Percentiles rank a stretch among this genome's conserved stretches.
These are phyloP conservation scores for Parnassius glacialis DNA, from an alignment of 2,888 invertebrate species.

Conservation along the genomic window DNA sequence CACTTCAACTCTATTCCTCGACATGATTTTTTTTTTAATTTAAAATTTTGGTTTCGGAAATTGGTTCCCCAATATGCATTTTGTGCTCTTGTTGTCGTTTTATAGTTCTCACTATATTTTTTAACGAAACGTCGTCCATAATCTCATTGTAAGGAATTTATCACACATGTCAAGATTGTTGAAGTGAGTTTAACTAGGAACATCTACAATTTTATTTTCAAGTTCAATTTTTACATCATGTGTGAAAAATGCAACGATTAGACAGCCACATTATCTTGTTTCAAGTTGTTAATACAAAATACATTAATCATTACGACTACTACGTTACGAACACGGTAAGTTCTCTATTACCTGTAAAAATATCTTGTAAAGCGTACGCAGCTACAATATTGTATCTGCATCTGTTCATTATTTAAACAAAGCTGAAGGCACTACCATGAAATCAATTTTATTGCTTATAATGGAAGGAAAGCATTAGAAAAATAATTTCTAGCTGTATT, in stretches of 20 bases:
- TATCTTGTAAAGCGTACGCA: constrained; percentile 76
- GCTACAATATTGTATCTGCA: constrained; percentile 62
- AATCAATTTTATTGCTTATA: constrained; percentile 72
- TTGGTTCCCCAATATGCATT: constrained; percentile 64
- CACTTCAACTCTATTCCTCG: constrained; percentile 65
- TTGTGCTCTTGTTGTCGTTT: constrained; percentile 57
- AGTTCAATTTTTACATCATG: constrained; percentile 58
- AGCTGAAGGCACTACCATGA: constrained; percentile 80
- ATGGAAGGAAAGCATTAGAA: constrained; percentile 74
- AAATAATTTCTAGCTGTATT: constrained; percentile 72
- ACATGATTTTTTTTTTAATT: constrained; percentile 64
- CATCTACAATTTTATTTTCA: constrained; percentile 60
- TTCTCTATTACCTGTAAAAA: constrained; percentile 75
- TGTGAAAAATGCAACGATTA: constrained; percentile 75
- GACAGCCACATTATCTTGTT: constrained; percentile 69
- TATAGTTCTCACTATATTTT: constrained; percentile 44
- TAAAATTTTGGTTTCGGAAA: constrained; percentile 66
- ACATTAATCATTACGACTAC: constrained; percentile 70
- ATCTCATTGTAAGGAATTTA: constrained; percentile 50
- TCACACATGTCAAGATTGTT: constrained; percentile 64
- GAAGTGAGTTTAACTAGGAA: constrained; percentile 68
- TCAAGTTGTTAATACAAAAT: constrained; percentile 66
- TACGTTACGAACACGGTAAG: constrained; percentile 71
- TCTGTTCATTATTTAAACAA: constrained; percentile 58
- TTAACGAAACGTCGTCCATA: constrained; percentile 42